Percentiles rank a stretch among this genome's conserved stretches.
Conservation (phyloP, 1,140 invertebrate species). For the Zaprionus davidi region DNA sequence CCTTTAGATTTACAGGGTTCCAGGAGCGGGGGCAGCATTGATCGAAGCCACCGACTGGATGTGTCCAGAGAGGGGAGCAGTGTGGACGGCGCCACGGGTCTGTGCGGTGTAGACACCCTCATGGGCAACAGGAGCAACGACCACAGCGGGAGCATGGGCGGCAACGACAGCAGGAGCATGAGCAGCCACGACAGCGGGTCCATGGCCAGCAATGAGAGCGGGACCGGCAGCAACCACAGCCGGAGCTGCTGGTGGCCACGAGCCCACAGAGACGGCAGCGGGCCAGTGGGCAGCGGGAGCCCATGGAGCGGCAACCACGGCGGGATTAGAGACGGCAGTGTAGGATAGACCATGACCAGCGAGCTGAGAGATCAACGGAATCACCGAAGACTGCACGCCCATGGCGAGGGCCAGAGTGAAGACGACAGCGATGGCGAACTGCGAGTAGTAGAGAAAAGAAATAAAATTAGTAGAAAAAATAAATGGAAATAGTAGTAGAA, state of each 20-base stretch:
- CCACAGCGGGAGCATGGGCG: constrained; percentile 54
- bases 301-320: constrained; percentile 64
- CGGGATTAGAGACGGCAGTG: constrained; percentile 65
- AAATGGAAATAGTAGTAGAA: neutral
- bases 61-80: constrained; percentile 85
- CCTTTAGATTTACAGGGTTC: constrained; percentile 81
- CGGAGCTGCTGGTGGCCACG: constrained; percentile 48
- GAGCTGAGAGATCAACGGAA: constrained; percentile 68
- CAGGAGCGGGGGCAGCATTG: constrained; percentile 85
- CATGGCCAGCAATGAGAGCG: constrained; percentile 11
- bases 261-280: constrained; percentile 58
- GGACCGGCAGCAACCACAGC: constrained; percentile 31
- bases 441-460: neutral
- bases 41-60: constrained; percentile 75
- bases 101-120: constrained; percentile 85
- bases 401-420: constrained; percentile 81
- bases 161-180: constrained; percentile 35
- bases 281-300: constrained; percentile 65
- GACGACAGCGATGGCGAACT: constrained; percentile 75
- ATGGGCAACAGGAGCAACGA: constrained; percentile 68
- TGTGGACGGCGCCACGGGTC: constrained; percentile 85
- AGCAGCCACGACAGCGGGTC: constrained; percentile 44
- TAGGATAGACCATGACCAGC: constrained; percentile 74
- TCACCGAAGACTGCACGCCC: constrained; percentile 80
- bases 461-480: neutral